phyloP scores from a whole-genome alignment of 37 sponge, comb jelly and placozoan genomes.

The Halichondria panicea region DNA sequence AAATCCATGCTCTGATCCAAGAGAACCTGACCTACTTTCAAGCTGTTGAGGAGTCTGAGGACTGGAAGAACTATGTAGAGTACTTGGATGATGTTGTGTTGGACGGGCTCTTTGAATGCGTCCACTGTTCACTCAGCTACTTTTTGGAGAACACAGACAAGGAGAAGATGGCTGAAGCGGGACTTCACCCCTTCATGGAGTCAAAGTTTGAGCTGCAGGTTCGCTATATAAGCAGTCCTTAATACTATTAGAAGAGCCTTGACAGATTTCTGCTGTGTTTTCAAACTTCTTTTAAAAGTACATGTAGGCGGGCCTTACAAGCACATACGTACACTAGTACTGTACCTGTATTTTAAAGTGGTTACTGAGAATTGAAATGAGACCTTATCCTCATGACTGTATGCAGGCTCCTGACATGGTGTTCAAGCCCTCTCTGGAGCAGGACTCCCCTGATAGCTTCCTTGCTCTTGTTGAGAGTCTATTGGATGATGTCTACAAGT shows the following conservation, averaged over 20 bases:
- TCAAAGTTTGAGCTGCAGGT: constrained; percentile 92
- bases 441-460: constrained; percentile 81
- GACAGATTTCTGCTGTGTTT: background rate
- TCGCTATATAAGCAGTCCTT: background rate
- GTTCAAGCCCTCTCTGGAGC: constrained; percentile 89
- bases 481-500: constrained; percentile 85
- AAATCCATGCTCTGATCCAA: constrained; percentile 79
- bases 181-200: constrained; percentile 86
- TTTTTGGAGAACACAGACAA: constrained; percentile 88
- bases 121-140: constrained; percentile 88
- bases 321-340: background rate
- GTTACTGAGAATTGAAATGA: background rate
- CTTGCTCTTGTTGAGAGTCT: constrained; percentile 84
- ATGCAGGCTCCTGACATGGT: constrained; percentile 83
- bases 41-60: constrained; percentile 80
- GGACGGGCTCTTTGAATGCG: constrained; percentile 93
- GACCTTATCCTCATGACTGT: background rate
- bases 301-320: background rate
- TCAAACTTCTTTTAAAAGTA: no score
- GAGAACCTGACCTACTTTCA: constrained; percentile 83
- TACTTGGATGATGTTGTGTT: constrained; percentile 97
- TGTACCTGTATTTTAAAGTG: background rate
- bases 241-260: background rate
- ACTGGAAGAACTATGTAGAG: constrained; percentile 89
- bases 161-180: constrained; percentile 13